Conservation (phyloP, 1,140 invertebrate genomes). For the Drosophila tsacasi region DNA sequence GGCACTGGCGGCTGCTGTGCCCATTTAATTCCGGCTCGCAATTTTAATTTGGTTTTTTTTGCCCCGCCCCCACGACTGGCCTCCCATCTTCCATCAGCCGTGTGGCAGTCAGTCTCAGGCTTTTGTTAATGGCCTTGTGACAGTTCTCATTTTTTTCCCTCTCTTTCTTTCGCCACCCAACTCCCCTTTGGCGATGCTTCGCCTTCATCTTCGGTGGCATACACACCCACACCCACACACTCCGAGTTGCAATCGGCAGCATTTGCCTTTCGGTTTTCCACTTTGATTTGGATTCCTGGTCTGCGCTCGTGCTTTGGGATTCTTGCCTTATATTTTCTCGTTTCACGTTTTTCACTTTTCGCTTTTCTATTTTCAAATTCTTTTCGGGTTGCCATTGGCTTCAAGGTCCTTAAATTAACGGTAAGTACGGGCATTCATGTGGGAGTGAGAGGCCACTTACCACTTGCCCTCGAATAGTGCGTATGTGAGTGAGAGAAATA, state of each 20-base stretch:
- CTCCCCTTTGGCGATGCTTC: not conserved
- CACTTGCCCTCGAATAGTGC: constrained; percentile 13
- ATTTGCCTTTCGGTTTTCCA: constrained; percentile 28
- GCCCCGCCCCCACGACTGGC: not conserved
- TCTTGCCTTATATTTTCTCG: constrained; percentile 4
- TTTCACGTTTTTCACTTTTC: not conserved
- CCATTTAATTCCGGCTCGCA: constrained; percentile 70
- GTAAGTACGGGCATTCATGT: not conserved
- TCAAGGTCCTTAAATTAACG: constrained; percentile 29
- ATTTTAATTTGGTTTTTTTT: constrained; percentile 72
- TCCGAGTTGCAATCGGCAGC: constrained; percentile 34
- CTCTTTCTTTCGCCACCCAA: not conserved
- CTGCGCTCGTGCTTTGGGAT: constrained; percentile 6
- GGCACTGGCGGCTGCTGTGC: constrained; percentile 31
- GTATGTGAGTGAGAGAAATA: not conserved
- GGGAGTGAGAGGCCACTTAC: constrained; percentile 29
- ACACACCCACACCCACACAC: constrained; percentile 4
- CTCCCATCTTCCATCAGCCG: constrained; percentile 27
- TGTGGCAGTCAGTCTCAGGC: constrained; percentile 73
- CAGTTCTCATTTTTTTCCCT: constrained; percentile 50
- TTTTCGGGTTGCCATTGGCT: constrained; percentile 34
- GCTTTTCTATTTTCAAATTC: constrained; percentile 2
- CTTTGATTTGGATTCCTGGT: constrained; percentile 24
- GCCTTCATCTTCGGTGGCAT: constrained; percentile 18
- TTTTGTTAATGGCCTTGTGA: constrained; percentile 83